Evolutionary conservation across 1,140 invertebrate species (phyloP).

Genomic region (Glomeris maerens): DNA sequence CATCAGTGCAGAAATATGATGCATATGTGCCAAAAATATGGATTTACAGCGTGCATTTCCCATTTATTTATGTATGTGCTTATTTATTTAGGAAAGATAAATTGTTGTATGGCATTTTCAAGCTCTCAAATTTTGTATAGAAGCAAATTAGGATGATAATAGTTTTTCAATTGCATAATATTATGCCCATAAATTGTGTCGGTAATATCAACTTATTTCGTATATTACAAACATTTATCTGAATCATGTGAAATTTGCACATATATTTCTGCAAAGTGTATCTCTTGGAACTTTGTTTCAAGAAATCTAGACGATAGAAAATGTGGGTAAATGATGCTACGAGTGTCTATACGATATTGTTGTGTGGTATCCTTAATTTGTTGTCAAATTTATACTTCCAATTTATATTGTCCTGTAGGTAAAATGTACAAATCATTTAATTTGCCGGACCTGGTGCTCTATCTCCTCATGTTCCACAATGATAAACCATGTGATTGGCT

Average conservation of each 20-base stretch:
- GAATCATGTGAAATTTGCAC: background rate
- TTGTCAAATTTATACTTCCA: background rate
- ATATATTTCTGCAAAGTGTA: background rate
- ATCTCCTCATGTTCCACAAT: constrained; percentile 37
- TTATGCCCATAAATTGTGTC: too few relatives aligned
- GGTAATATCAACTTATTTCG: too few relatives aligned
- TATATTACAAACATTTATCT: background rate
- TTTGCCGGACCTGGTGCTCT: constrained; percentile 33
- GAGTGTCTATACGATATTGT: background rate
- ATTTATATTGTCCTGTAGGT: constrained; percentile 20
- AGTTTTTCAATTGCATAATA: too few relatives aligned
- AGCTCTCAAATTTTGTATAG: too few relatives aligned
- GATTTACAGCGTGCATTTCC: too few relatives aligned
- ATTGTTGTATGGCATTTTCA: too few relatives aligned
- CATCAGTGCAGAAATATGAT: too few relatives aligned
- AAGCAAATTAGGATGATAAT: too few relatives aligned
- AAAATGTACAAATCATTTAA: constrained; percentile 37
- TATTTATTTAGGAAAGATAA: too few relatives aligned
- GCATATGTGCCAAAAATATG: too few relatives aligned
- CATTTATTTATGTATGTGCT: too few relatives aligned
- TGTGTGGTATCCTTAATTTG: background rate
- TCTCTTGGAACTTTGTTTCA: background rate
- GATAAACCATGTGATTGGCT: constrained; percentile 41
- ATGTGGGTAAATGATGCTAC: background rate
- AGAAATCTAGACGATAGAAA: too few relatives aligned